Evolutionary conservation across 2,888 invertebrate species (phyloP), one percentile per base, ranked within the genome.

Genomic region (Macaria notata): DNA sequence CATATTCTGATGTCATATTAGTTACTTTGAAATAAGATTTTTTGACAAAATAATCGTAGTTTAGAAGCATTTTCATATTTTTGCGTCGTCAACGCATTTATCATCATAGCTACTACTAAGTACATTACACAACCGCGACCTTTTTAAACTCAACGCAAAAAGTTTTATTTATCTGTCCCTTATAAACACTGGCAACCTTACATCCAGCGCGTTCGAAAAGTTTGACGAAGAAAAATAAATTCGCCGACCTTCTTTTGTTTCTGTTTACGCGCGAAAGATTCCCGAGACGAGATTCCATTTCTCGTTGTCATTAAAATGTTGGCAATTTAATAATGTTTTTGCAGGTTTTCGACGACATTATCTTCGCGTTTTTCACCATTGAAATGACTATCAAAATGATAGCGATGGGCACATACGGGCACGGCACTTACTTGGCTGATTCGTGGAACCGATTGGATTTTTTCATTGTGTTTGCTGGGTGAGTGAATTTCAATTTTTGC

Each of bases 301-400:
- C 53, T 55, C 45, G 46, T 65, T 68, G 56, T 61, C 46, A 47
- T 52, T 49, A 54, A 59, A 64, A 45, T 31, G 36, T 46, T 7
- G 41, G 54, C 9, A 49, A 61, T 63, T 56, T 53, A 60, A 59
- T 48, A 61, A 62, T 57, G n/a, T 53, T 61, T 42, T 73, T 71
- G 3, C 94, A 98, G 96, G 95, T 97, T 82, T 98, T 99, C 86
- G 99, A 99, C 88, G 98, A 99, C 88, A 96, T 98, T 80, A 99
- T 99, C 87, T 99, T 99, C 91, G 97, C 96, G 68, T 99, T 99
- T 93, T 99, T 99, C 92, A 95, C 98, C 49, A 86, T 98, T 81
- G 99, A 99, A 92, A 98, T 99, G 99, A 94, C 96, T 68, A 97
- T 99, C 83, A 99, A 99, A 93, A 97, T 99, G 95, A 95, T 98